Percentiles rank a stretch among this genome's conserved stretches.
Conservation (phyloP, 2,113 vertebrate species). For the Poicephalus gulielmi region DNA sequence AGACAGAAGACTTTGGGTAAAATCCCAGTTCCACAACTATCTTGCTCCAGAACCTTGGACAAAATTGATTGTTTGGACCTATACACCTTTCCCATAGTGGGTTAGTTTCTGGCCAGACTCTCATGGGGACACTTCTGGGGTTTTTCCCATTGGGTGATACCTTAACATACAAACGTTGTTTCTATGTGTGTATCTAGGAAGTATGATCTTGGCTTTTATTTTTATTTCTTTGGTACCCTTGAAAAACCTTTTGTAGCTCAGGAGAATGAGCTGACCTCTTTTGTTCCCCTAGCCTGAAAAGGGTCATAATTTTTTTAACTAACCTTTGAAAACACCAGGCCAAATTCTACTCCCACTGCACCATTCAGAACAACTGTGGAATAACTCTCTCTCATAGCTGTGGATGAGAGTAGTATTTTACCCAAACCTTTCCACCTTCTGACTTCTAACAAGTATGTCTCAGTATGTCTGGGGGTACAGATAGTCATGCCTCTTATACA, state of each 20-base stretch:
- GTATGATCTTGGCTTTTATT: constrained; percentile 39
- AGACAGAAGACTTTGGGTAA: background rate
- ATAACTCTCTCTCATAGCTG: background rate
- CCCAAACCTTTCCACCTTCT: background rate
- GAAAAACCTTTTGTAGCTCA: constrained; percentile 58
- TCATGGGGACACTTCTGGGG: background rate
- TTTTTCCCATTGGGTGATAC: background rate
- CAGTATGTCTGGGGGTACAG: background rate
- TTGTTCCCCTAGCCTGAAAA: constrained; percentile 52
- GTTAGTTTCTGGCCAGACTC: background rate
- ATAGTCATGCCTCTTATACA: background rate
- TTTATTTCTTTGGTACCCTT: constrained; percentile 59
- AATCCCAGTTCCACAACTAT: background rate
- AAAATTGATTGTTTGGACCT: background rate
- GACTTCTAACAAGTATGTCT: background rate
- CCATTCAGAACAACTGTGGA: background rate
- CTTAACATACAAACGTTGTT: background rate
- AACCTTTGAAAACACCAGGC: constrained; percentile 53
- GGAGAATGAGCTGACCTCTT: constrained; percentile 54
- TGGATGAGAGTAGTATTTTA: background rate
- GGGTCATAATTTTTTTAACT: constrained; percentile 63
- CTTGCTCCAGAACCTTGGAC: background rate
- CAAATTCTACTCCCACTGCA: constrained; percentile 52
- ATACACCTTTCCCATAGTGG: background rate
- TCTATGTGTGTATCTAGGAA: constrained; percentile 31